Percentiles rank a stretch among this genome's conserved stretches.
phyloP scores from a whole-genome alignment of 1,140 invertebrate species.

The Trichonephila inaurata region DNA sequence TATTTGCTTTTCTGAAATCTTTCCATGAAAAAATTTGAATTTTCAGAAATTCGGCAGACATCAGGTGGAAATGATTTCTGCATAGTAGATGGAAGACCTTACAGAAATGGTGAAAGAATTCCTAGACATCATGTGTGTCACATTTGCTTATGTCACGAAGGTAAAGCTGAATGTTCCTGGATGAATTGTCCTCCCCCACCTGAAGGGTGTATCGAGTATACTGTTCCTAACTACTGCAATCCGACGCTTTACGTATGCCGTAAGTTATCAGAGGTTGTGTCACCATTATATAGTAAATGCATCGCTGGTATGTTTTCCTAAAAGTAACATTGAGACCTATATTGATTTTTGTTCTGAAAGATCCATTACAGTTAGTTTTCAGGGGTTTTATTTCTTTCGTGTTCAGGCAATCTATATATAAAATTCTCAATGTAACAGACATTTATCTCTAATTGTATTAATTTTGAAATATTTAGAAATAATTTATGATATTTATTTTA shows the following conservation, averaged over 20 bases:
- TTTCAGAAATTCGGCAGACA: slow-evolving; percentile 31
- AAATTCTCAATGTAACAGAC: no score
- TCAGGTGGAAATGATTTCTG: slow-evolving; percentile 43
- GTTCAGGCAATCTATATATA: no score
- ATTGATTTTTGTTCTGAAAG: no score
- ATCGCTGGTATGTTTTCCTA: no score
- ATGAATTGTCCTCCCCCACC: slow-evolving; percentile 74
- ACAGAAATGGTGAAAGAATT: slow-evolving; percentile 65
- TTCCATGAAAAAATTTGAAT: background rate
- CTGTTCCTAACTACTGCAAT: slow-evolving; percentile 53
- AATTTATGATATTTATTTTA: no score
- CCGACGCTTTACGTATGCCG: slow-evolving; percentile 71
- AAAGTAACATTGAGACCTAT: no score
- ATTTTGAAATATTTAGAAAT: no score
- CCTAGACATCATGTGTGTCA: slow-evolving; percentile 55
- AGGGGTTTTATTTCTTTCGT: no score
- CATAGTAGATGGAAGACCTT: slow-evolving; percentile 61
- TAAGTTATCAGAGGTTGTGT: slow-evolving; percentile 20
- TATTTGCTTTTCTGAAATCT: no score
- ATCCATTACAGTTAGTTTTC: no score
- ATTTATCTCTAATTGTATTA: no score
- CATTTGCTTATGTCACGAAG: slow-evolving; percentile 65
- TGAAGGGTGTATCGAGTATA: slow-evolving; percentile 54
- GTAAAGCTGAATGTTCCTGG: slow-evolving; percentile 67
- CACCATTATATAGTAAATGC: no score